These are phyloP conservation scores for Nephrotoma flavescens DNA, from an alignment of 2,888 invertebrate genomes.

Conservation along the genomic window DNA sequence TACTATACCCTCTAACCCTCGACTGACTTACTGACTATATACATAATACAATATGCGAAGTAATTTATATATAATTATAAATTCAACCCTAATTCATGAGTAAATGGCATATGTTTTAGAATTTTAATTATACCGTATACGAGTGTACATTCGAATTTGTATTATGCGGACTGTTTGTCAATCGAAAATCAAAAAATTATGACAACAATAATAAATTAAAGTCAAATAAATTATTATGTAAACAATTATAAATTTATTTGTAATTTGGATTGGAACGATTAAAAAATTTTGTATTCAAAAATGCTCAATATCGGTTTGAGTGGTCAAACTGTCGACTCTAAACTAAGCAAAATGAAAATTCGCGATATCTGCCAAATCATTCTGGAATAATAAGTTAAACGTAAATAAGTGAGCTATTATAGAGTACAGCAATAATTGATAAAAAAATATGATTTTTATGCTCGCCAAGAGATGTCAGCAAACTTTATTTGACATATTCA, in stretches of 20 bases:
- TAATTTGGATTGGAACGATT: neutral
- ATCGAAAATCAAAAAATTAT: neutral
- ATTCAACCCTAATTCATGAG: conserved; percentile 1
- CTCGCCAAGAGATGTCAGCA: no score
- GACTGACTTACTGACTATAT: neutral
- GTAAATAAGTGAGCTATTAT: no score
- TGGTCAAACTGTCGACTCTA: no score
- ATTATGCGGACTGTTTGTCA: neutral
- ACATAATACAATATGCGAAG: neutral
- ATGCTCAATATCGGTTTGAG: no score
- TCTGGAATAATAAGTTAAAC: no score
- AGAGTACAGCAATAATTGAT: no score
- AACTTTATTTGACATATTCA: no score
- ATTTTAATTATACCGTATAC: neutral
- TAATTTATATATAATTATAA: neutral
- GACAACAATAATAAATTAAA: neutral
- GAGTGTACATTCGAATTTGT: neutral
- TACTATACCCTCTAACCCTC: neutral
- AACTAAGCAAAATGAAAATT: no score
- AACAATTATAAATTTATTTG: neutral
- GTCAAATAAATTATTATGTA: neutral
- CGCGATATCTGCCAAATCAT: no score
- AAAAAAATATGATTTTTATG: no score
- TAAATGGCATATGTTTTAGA: conserved; percentile 2
- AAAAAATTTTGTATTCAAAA: neutral